Evolutionary conservation across 1,140 invertebrate species (phyloP).

Genomic region (Zaprionus inermis): DNA sequence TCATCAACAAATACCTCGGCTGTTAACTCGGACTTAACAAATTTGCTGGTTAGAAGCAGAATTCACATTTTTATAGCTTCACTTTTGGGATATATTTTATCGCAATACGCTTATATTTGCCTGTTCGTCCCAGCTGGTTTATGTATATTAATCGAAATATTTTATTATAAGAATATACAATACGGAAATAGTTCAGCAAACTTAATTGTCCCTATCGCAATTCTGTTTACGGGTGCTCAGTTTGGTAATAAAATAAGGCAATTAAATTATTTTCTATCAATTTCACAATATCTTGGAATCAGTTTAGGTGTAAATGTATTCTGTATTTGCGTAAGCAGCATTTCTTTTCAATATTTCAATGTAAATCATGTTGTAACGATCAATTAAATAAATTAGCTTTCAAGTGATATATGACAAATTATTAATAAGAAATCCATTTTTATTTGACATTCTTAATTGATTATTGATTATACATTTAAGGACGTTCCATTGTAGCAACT

Average conservation of each 20-base stretch:
- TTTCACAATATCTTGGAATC: slow-evolving; percentile 29
- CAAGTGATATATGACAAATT: neutral
- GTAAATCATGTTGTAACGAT: slow-evolving; percentile 27
- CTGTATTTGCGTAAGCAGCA: slow-evolving; percentile 33
- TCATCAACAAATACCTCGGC: neutral
- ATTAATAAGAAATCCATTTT: slow-evolving; percentile 10
- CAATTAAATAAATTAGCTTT: slow-evolving; percentile 33
- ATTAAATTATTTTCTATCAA: slow-evolving; percentile 23
- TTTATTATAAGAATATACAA: slow-evolving; percentile 15
- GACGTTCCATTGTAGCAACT: slow-evolving; percentile 39
- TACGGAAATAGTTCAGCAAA: slow-evolving; percentile 14
- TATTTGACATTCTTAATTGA: slow-evolving; percentile 28
- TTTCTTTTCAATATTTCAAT: slow-evolving; percentile 12
- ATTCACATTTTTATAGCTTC: slow-evolving; percentile 36
- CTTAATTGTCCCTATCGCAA: slow-evolving; percentile 20
- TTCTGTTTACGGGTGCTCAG: slow-evolving; percentile 16
- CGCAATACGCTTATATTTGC: slow-evolving; percentile 18
- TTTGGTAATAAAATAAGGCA: slow-evolving; percentile 33
- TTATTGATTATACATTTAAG: slow-evolving; percentile 21
- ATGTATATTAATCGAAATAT: slow-evolving; percentile 39
- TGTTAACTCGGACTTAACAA: neutral
- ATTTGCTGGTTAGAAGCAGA: slow-evolving; percentile 20
- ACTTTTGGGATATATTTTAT: slow-evolving; percentile 29
- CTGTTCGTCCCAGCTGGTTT: slow-evolving; percentile 26
- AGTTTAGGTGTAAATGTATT: slow-evolving; percentile 44